Percentiles rank a stretch among this genome's conserved stretches.
Conservation (phyloP, 2,113 vertebrate species). For the Pycnonotus jocosus region DNA sequence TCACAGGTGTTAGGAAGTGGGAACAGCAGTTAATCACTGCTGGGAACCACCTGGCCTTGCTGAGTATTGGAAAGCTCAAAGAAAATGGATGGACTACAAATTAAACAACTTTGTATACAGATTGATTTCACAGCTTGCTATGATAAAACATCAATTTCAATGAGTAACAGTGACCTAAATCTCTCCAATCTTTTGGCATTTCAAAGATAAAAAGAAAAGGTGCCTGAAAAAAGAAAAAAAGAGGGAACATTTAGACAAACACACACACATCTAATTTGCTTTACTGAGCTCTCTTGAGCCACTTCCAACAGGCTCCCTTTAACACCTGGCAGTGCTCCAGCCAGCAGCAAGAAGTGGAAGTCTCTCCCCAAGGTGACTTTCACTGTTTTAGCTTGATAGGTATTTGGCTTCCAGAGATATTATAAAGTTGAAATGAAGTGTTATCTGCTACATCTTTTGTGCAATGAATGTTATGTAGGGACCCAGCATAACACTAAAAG, state of each 20-base stretch:
- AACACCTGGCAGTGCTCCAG: neutral
- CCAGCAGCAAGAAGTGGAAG: neutral
- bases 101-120: neutral
- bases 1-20: neutral
- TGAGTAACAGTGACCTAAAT: neutral
- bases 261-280: neutral
- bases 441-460: conserved; percentile 16
- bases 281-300: neutral
- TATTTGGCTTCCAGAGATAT: conserved; percentile 23
- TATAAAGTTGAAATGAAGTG: conserved; percentile 7
- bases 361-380: conserved; percentile 47
- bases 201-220: neutral
- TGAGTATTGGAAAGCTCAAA: neutral
- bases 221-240: neutral
- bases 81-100: neutral
- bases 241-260: neutral
- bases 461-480: neutral
- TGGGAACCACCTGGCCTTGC: neutral
- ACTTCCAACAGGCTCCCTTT: neutral
- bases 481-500: neutral
- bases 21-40: neutral
- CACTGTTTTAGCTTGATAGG: neutral
- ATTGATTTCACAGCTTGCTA: neutral
- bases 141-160: neutral
- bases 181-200: neutral